Percentiles rank a stretch among this genome's conserved stretches.
Conservation (phyloP, 2,888 invertebrate genomes). For the Limnephilus auricula region DNA sequence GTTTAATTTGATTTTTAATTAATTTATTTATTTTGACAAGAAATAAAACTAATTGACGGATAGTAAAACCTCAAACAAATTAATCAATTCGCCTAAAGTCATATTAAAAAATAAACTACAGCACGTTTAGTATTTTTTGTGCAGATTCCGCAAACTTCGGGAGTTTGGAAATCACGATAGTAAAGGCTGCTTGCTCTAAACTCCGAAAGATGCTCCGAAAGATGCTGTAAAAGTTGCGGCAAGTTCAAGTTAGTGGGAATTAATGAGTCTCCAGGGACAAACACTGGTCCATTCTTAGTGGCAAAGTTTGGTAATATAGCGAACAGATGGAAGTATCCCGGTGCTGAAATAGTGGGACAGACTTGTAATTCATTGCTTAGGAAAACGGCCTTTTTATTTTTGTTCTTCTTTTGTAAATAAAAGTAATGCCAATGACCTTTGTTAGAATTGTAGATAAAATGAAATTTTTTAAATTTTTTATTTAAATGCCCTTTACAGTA, state of each 20-base stretch:
- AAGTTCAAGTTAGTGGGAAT: constrained; percentile 27
- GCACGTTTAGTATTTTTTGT: neutral
- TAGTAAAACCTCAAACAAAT: neutral
- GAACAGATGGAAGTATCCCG: constrained; percentile 3
- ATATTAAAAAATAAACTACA: neutral
- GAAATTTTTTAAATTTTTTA: neutral
- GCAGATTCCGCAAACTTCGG: neutral
- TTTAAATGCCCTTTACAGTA: no score
- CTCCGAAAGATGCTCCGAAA: neutral
- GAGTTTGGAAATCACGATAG: constrained; percentile 17
- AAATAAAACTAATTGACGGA: neutral
- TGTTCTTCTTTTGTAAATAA: neutral
- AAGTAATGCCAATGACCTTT: neutral
- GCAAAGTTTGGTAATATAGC: constrained; percentile 19
- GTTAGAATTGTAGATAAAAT: neutral
- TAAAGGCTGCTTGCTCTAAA: neutral
- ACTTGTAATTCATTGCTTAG: neutral
- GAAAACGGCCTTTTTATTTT: neutral
- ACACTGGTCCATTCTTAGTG: constrained; percentile 21
- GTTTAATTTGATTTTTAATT: no score
- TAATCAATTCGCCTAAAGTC: neutral
- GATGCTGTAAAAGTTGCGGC: constrained; percentile 30
- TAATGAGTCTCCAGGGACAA: constrained; percentile 6
- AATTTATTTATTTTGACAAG: no score
- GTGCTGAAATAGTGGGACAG: neutral